Percentiles rank a stretch among this genome's conserved stretches.
These are phyloP conservation scores for Pagrus major DNA, from an alignment of 2,113 vertebrate genomes.

Conservation along the genomic window DNA sequence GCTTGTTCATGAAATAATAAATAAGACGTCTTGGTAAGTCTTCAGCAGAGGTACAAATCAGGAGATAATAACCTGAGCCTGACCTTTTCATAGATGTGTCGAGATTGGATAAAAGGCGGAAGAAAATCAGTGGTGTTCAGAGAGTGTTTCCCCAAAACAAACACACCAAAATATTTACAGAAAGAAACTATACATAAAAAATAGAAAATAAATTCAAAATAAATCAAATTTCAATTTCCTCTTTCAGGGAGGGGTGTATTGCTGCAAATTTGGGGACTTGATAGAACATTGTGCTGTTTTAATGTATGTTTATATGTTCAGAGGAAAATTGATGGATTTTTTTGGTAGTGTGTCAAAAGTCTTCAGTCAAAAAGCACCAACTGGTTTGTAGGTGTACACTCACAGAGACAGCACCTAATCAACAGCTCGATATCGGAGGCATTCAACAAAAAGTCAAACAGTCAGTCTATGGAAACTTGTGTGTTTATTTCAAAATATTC, in stretches of 20 bases:
- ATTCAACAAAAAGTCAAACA: neutral
- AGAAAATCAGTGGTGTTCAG: neutral
- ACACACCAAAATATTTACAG: neutral
- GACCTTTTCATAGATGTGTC: neutral
- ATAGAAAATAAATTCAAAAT: too few relatives aligned
- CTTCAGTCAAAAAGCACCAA: too few relatives aligned
- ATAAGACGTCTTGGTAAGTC: neutral
- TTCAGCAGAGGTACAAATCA: neutral
- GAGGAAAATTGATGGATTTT: neutral
- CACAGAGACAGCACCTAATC: neutral
- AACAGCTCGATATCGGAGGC: neutral
- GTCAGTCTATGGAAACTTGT: constrained; percentile 63
- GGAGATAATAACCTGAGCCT: neutral
- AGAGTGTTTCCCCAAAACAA: neutral
- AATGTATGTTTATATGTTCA: too few relatives aligned
- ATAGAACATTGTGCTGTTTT: too few relatives aligned
- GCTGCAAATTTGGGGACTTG: too few relatives aligned
- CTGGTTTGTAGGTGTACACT: neutral
- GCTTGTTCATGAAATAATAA: neutral
- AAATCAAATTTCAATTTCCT: neutral
- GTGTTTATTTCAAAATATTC: constrained; percentile 83
- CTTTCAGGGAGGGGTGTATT: too few relatives aligned
- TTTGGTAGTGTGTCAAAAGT: neutral
- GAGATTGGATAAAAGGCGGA: neutral
- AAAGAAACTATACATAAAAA: neutral